A percentile compares a stretch with the other conserved stretches of the same genome.
These are phyloP conservation scores for Anthophora plumipes DNA, from an alignment of 2,888 invertebrate species.

Conservation along the genomic window DNA sequence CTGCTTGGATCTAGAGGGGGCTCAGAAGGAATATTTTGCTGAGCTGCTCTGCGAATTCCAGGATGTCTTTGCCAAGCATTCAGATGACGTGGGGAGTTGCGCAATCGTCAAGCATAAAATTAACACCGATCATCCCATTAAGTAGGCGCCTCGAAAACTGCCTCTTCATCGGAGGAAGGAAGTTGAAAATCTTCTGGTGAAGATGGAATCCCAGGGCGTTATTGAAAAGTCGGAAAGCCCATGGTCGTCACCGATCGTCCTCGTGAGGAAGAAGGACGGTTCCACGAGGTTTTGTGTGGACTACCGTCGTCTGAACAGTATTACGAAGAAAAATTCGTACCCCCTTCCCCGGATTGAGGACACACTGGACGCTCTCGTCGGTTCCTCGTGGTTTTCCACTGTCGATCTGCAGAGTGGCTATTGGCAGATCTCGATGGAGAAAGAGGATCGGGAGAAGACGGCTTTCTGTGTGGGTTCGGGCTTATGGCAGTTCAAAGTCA, in stretches of 20 bases:
- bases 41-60: too few species aligned
- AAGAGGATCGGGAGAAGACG: neutral
- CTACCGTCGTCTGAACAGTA: too few species aligned
- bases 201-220: neutral
- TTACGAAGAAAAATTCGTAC: neutral
- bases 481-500: neutral
- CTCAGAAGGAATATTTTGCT: too few species aligned
- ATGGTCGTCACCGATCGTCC: neutral
- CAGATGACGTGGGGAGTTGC: too few species aligned
- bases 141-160: too few species aligned
- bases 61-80: too few species aligned
- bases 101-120: too few species aligned
- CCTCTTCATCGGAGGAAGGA: too few species aligned
- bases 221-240: conserved; percentile 1
- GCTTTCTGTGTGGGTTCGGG: conserved; percentile 1
- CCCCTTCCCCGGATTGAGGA: conserved; percentile 5
- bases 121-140: too few species aligned
- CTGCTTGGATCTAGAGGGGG: too few species aligned
- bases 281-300: neutral
- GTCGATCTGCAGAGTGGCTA: conserved; percentile 6
- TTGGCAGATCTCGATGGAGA: neutral
- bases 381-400: neutral
- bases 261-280: neutral
- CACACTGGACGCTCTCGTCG: neutral
- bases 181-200: too few species aligned